phyloP scores from a whole-genome alignment of 2,888 invertebrate genomes.

The Falcaria lacertinaria region DNA sequence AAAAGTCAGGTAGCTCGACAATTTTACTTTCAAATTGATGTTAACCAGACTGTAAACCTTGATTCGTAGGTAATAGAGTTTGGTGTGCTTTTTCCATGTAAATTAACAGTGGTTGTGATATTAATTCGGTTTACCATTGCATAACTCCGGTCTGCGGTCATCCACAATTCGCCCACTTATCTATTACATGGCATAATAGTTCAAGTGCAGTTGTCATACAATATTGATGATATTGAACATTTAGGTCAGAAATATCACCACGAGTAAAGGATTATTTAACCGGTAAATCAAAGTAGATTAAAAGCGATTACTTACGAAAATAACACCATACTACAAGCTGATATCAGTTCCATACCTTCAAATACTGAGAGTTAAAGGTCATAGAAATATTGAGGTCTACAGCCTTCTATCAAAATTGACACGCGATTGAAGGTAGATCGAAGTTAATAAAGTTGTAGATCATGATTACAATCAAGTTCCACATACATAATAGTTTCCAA shows the following conservation, averaged over 20 bases:
- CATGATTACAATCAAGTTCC: background rate
- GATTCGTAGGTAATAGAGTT: slow-evolving; percentile 38
- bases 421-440: slow-evolving; percentile 6
- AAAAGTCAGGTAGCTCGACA: slow-evolving; percentile 55
- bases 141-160: slow-evolving; percentile 40
- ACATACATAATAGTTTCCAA: no score
- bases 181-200: slow-evolving; percentile 30
- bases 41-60: slow-evolving; percentile 52
- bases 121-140: slow-evolving; percentile 49
- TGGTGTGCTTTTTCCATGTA: slow-evolving; percentile 27
- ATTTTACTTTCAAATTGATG: slow-evolving; percentile 50
- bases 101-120: slow-evolving; percentile 26
- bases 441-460: slow-evolving; percentile 2
- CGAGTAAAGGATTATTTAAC: no score
- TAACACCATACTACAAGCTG: no score
- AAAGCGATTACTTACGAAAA: no score
- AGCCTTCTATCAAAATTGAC: slow-evolving; percentile 16
- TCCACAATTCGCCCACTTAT: slow-evolving; percentile 47
- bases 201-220: background rate
- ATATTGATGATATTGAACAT: no score
- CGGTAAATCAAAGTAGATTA: no score
- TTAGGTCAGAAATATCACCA: no score
- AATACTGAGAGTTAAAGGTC: background rate
- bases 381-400: slow-evolving; percentile 10
- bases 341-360: no score